Evolutionary conservation across 1,140 invertebrate species (phyloP), one percentile per base, ranked within the genome.

Genomic region (Subanguina moxae): DNA sequence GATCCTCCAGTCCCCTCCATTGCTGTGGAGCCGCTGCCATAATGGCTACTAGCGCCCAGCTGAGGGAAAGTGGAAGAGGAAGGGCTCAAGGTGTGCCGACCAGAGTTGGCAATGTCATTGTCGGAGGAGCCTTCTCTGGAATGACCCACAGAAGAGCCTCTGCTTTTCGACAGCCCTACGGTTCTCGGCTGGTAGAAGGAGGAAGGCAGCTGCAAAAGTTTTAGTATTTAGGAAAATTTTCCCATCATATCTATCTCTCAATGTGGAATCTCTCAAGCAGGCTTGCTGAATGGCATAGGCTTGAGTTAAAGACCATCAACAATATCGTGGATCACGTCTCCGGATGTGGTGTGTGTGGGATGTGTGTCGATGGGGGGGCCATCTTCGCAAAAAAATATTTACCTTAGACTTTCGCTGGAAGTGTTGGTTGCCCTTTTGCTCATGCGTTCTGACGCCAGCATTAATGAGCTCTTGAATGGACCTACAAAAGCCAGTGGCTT

Each of bases 101-200:
- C 58, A 25, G 38, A 19, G 38, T 28, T 38, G 32, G 32, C 58
- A 30, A 19, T 52, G 8, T 25, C 58, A 19, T 61, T 28, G 28
- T 61, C 58, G n/a, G 58, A 61, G 3, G 58, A 61, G 28, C 58
- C 58, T 43, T 61, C 58, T 30, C 58, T 30, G 38, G 58, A 61
- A 61, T 61, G 58, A 61, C 58, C 58, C 13, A 28, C 58, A 5
- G 58, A 61, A 13, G 58, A 61, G 21, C 58, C 58, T 25, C 58
- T 19, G 58, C n/a, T 61, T 61, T 61, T 19, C n/a, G 58, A 43
- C 8, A 56, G 13, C 21, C 21, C 52, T 13, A 23, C 21, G 13
- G 52, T 28, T 28, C 52, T 61, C 5, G 28, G 58, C 28, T 30
- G 58, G 28, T 30, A 21, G 38, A 32, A 61, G 5, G 28, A 61